These are phyloP conservation scores for Nemotelus pantherinus DNA, from an alignment of 2,888 invertebrate genomes.

Conservation along the genomic window DNA sequence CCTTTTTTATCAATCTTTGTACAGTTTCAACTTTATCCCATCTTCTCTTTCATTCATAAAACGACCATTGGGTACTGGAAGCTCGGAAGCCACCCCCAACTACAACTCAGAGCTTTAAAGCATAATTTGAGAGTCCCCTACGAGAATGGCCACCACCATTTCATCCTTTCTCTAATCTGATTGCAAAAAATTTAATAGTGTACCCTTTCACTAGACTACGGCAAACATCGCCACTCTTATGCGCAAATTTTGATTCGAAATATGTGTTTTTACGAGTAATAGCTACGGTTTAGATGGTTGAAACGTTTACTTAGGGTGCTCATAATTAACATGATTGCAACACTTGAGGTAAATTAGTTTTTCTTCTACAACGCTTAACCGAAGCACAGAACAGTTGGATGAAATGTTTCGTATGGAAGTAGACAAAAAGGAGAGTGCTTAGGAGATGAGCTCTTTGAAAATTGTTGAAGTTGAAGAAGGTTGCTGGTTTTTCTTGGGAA, in stretches of 20 bases:
- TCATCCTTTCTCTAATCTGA: conserved; percentile 8
- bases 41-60: no score
- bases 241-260: not conserved
- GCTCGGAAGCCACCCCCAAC: no score
- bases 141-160: not conserved
- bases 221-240: not conserved
- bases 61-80: no score
- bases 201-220: not conserved
- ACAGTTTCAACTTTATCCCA: no score
- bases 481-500: no score
- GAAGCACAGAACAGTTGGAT: no score
- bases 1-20: no score
- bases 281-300: not conserved
- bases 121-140: conserved; percentile 13
- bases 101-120: not conserved
- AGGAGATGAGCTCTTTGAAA: no score
- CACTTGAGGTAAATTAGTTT: conserved; percentile 33
- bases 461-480: no score
- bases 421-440: no score
- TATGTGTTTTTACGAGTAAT: not conserved
- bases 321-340: conserved; percentile 36
- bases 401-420: no score
- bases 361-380: not conserved
- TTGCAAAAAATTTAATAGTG: conserved; percentile 6
- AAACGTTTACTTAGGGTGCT: conserved; percentile 15